Conservation (phyloP, 1,140 invertebrate genomes). For the Heliconius eleuchia region DNA sequence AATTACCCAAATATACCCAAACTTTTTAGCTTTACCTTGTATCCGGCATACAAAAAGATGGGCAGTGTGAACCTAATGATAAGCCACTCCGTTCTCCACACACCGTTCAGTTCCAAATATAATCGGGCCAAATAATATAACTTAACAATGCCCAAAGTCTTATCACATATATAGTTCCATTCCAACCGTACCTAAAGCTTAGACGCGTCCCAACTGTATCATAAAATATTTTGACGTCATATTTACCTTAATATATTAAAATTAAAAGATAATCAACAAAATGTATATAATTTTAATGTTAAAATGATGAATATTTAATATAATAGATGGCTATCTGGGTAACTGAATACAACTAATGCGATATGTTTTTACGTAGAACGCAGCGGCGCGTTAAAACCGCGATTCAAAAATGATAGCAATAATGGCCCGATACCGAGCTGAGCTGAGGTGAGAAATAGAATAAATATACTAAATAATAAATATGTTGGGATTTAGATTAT, state of each 20-base stretch:
- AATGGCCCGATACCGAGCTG: constrained; percentile 18
- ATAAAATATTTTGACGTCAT: neutral
- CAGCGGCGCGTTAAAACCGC: constrained; percentile 27
- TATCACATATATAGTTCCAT: too few species aligned
- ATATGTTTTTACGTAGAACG: constrained; percentile 25
- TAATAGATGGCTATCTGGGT: constrained; percentile 22
- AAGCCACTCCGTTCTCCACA: too few species aligned
- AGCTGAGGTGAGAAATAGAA: neutral
- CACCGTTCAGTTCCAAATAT: too few species aligned
- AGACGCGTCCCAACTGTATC: neutral
- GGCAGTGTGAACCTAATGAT: too few species aligned
- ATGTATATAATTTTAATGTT: neutral
- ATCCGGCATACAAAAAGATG: too few species aligned
- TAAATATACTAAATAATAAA: neutral
- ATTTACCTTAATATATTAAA: neutral
- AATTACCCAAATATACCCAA: too few species aligned
- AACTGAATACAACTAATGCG: constrained; percentile 26
- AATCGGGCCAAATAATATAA: too few species aligned
- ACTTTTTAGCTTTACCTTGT: too few species aligned
- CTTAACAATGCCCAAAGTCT: too few species aligned
- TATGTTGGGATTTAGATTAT: neutral
- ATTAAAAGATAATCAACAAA: neutral
- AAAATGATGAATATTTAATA: constrained; percentile 10
- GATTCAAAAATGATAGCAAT: constrained; percentile 31
- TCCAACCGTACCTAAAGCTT: too few species aligned